A percentile compares a stretch with the other conserved stretches of the same genome.
Evolutionary conservation across 2,888 invertebrate genomes (phyloP).

Genomic region (Oxyteleia sp.): DNA sequence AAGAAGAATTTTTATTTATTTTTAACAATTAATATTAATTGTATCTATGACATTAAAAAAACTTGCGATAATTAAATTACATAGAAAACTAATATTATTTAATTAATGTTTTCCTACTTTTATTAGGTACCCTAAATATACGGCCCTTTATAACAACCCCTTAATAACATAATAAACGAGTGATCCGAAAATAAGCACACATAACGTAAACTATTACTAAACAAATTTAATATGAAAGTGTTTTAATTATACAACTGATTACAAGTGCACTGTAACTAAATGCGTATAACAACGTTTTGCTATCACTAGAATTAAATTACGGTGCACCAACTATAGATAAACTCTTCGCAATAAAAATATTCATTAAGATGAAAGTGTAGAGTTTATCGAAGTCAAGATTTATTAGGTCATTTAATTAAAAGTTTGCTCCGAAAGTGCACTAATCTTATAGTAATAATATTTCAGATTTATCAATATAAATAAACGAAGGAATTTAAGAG

Average conservation of each 20-base stretch:
- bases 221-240: constrained; percentile 6
- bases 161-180: no score
- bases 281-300: constrained; percentile 20
- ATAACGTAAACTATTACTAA: not conserved
- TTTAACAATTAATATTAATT: no score
- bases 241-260: constrained; percentile 15
- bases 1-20: no score
- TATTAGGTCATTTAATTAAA: constrained; percentile 42
- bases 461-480: constrained; percentile 6
- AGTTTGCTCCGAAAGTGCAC: constrained; percentile 25
- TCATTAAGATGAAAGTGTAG: constrained; percentile 20
- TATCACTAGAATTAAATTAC: constrained; percentile 24
- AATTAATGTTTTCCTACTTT: no score
- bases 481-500: no score
- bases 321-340: constrained; percentile 17
- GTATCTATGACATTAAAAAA: no score
- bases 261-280: constrained; percentile 21
- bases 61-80: no score
- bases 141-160: no score
- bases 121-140: no score
- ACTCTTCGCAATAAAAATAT: constrained; percentile 42
- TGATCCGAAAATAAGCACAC: not conserved
- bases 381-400: constrained; percentile 34
- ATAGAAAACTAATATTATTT: no score
- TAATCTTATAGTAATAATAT: constrained; percentile 16